These are phyloP conservation scores for Aphelocoma coerulescens DNA, from an alignment of 2,113 vertebrate species.

Conservation along the genomic window DNA sequence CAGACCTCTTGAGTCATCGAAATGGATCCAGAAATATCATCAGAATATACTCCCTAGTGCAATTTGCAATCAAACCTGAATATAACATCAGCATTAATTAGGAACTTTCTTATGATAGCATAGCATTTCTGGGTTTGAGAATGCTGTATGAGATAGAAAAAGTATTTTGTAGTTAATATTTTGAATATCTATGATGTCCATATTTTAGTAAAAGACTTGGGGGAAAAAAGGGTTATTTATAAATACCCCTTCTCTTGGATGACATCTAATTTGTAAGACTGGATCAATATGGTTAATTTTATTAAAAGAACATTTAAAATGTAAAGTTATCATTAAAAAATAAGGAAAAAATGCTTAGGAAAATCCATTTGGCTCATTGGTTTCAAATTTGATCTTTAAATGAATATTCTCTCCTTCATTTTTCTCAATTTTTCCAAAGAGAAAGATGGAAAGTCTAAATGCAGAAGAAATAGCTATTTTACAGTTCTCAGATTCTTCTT, in stretches of 20 bases:
- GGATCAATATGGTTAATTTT: not conserved
- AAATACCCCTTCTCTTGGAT: not conserved
- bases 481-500: not conserved
- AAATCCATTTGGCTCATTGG: not conserved
- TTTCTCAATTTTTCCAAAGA: not conserved
- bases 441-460: not conserved
- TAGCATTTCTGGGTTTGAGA: not conserved
- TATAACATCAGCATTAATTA: not conserved
- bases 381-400: not conserved
- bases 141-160: not conserved
- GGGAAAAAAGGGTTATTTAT: not conserved
- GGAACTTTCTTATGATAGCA: not conserved
- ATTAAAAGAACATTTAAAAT: not conserved
- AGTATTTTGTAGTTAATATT: not conserved
- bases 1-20: conserved; percentile 25
- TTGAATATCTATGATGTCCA: not conserved
- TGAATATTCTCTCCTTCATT: not conserved
- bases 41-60: not conserved
- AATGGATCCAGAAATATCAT: not conserved
- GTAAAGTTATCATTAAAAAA: not conserved
- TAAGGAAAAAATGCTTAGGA: not conserved
- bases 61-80: not conserved
- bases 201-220: not conserved
- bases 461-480: not conserved
- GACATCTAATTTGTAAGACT: not conserved